Evolutionary conservation across 2,113 vertebrate genomes (phyloP), one percentile per base, ranked within the genome.

Genomic region (Cathartes aura): DNA sequence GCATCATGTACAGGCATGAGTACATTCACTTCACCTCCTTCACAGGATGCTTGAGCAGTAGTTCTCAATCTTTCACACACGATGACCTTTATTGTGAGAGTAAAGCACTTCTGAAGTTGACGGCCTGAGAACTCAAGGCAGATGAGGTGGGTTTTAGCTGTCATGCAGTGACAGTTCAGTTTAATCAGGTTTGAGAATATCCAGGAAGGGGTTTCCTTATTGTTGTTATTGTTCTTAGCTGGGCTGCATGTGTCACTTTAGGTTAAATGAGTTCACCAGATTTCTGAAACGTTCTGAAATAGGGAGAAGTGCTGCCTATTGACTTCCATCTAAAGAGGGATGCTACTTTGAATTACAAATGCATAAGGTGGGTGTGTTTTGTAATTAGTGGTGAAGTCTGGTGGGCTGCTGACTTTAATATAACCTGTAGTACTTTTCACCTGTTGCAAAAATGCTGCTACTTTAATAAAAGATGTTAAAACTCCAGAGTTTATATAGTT

Each of bases 1-100:
- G 20, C 15, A 4, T 36, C 1, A 0, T 0, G 0, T 42, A 7
- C 18, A 36, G 64, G 40, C 47, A 38, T 17, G 56, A 63, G 52
- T 42, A 26, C 0, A 0, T 42, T 27, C 12, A 8, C 45, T 5
- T 93, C 32, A 38, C 6, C 10, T 83, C 62, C 58, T 78, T 76
- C 52, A 22, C 9, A 27, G 48, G 23, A 56, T 1, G 5, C 34
- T 23, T 32, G 29, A 83, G 24, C 32, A 17, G 30, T 38, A 34
- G n/a, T 43, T 89, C 42, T 76, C 32, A 17, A 3, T 53, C 40
- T 84, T 64, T 34, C 1, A 0, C 23, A 21, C 13, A 6, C 29
- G 15, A 3, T 64, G 62, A 64, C n/a, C 40, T 56, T 71, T 30
- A 13, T 6, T 60, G 22, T 56, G 83, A 72, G 40, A 67, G 26